A percentile compares a stretch with the other conserved stretches of the same genome.
Conservation (phyloP, 1,140 invertebrate species). For the Cephus cinctus region DNA sequence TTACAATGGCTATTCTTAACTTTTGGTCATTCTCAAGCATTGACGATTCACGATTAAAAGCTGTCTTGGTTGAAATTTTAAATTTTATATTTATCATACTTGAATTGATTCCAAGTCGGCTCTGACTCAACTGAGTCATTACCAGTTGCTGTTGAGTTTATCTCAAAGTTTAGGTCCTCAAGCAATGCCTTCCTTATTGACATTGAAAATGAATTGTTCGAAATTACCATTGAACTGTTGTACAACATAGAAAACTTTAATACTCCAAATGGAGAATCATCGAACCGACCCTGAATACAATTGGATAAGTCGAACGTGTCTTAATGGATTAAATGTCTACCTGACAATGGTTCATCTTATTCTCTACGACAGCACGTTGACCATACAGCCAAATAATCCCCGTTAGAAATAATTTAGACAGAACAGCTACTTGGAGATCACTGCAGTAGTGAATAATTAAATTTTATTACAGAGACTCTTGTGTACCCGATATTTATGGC, state of each 20-base stretch:
- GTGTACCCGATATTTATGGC: conserved; percentile 35
- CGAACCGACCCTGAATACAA: conserved; percentile 39
- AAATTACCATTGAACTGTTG: background rate
- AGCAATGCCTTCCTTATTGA: background rate
- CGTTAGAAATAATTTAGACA: conserved; percentile 16
- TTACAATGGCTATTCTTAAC: conserved; percentile 20
- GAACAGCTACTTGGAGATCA: background rate
- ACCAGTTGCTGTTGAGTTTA: conserved; percentile 3
- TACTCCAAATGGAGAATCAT: background rate
- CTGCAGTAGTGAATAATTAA: conserved; percentile 9
- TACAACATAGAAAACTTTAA: background rate
- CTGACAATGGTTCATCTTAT: conserved; percentile 41
- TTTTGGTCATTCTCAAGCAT: too few relatives aligned
- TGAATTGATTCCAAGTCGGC: too few relatives aligned
- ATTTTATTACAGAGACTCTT: conserved; percentile 27
- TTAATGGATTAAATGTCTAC: conserved; percentile 39
- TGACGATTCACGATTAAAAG: too few relatives aligned
- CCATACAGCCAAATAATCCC: conserved; percentile 20
- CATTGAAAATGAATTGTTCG: background rate
- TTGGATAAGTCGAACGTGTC: conserved; percentile 38
- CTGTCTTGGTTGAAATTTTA: too few relatives aligned
- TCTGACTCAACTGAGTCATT: conserved; percentile 1
- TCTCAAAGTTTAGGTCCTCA: background rate
- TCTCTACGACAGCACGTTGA: conserved; percentile 30
- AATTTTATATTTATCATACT: too few relatives aligned